A percentile compares a stretch with the other conserved stretches of the same genome.
Conservation (phyloP, 2,113 vertebrate species). For the Galeopterus variegatus region DNA sequence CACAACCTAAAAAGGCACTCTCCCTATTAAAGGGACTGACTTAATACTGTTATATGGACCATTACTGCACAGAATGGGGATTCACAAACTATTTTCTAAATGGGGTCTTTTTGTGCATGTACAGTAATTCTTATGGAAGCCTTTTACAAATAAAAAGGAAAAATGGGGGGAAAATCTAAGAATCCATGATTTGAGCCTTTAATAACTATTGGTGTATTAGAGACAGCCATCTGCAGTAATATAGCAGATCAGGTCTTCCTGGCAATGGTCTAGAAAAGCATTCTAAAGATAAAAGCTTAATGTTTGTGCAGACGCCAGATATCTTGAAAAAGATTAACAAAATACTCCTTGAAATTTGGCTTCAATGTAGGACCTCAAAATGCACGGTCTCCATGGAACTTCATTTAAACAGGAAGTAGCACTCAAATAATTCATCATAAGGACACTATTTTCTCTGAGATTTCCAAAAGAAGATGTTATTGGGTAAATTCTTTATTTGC, state of each 20-base stretch:
- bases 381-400: not conserved
- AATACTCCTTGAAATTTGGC: conserved; percentile 35
- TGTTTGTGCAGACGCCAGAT: conserved; percentile 60
- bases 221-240: conserved; percentile 73
- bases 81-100: conserved; percentile 84
- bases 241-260: conserved; percentile 59
- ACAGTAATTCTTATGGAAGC: conserved; percentile 82
- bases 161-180: conserved; percentile 55
- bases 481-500: conserved; percentile 32
- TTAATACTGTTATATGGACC: conserved; percentile 83
- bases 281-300: conserved; percentile 78
- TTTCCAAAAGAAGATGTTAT: conserved; percentile 45
- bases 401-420: conserved; percentile 44
- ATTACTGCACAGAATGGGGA: conserved; percentile 78
- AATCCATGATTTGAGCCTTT: conserved; percentile 77
- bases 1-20: conserved; percentile 80
- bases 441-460: not conserved
- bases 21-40: conserved; percentile 79
- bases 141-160: conserved; percentile 79
- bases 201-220: conserved; percentile 79
- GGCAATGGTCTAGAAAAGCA: conserved; percentile 69
- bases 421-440: not conserved
- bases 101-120: conserved; percentile 81
- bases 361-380: conserved; percentile 25
- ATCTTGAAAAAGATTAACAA: conserved; percentile 66